Conservation (phyloP, 35 echinoderm and acorn worm species). For the Stichopus chloronotus region DNA sequence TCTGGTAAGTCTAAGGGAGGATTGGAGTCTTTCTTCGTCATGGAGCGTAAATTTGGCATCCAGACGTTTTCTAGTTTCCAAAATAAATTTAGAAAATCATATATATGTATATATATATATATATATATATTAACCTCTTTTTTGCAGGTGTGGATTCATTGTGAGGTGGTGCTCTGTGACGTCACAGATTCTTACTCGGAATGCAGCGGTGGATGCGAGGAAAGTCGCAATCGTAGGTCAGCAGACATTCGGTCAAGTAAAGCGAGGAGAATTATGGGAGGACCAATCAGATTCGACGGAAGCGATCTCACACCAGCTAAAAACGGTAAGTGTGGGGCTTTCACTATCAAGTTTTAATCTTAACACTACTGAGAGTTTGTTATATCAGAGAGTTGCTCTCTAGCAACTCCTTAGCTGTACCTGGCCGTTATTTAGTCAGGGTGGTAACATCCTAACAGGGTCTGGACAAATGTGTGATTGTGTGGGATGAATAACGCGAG, state of each 20-base stretch:
- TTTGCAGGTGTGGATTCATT: slow-evolving; percentile 21
- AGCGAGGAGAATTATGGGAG: neutral
- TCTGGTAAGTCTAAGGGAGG: too few species aligned
- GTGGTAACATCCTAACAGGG: neutral
- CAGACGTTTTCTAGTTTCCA: neutral
- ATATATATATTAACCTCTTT: too few species aligned
- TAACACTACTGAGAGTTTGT: too few species aligned
- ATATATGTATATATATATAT: too few species aligned
- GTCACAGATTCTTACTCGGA: neutral
- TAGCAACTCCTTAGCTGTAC: neutral
- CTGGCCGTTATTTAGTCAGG: neutral
- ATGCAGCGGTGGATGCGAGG: neutral
- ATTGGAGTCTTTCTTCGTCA: too few species aligned
- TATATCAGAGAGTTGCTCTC: neutral
- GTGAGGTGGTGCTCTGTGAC: slow-evolving; percentile 22
- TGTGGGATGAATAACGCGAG: too few species aligned
- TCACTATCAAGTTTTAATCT: too few species aligned
- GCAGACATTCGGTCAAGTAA: too few species aligned
- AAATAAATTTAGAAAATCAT: slow-evolving; percentile 1
- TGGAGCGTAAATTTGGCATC: neutral
- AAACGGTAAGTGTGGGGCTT: neutral
- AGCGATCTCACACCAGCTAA: neutral
- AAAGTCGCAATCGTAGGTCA: slow-evolving; percentile 8
- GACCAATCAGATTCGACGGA: neutral
- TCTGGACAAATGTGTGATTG: neutral